Base-by-base conservation (phyloP, 2,888 invertebrate species). In the Lordiphosa fenestrarum region DNA sequence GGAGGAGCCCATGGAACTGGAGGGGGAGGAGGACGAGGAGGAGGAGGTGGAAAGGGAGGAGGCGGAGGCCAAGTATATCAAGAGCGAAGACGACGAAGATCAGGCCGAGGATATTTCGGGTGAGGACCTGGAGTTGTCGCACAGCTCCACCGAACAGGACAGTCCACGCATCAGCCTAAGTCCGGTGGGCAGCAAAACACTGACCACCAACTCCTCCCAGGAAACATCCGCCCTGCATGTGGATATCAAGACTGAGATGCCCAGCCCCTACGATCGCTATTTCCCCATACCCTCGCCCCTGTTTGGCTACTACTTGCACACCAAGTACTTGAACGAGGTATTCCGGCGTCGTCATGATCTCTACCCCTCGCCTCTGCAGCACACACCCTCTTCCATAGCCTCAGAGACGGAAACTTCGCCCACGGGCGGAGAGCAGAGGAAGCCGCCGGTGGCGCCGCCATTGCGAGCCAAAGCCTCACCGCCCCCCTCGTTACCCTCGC, bases 271-370 rank as follows among this genome's bases (percentile, higher is more conserved):
- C 50, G 89, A 90, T 74, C 87, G 89, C 64, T 89, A 90, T 71
- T 89, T 90, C 56, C 89, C 89, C 56, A 89, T 90, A 60, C 86
- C 85, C 5, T 89, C 90, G 51, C 90, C 90, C 4, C 66, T 90
- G 44, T 92, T 93, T 88, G 92, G 92, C 77, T 92, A 92, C 71
- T 92, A 92, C 84, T 90, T 92, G 76, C 91, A 92, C 78, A 91
- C 91, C 71, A 92, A 92, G 89, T 92, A 92, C 89, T 90, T 93
- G 81, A 92, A 92, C 42, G 92, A 92, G 74, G 90, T 92, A 53
- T 91, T 91, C 71, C 90, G 92, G 21, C 90, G 92, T 39, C 90
- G 93, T 35, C 93, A 92, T 74, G 92, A 92, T 86, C 92, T 93
- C 63, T 93, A 93, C 63, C 80, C 84, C 60, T 84, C 88, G 50